Evolutionary conservation across 2,888 invertebrate species (phyloP), one percentile per base, ranked within the genome.

Genomic region (Drosophila austrosaltans): DNA sequence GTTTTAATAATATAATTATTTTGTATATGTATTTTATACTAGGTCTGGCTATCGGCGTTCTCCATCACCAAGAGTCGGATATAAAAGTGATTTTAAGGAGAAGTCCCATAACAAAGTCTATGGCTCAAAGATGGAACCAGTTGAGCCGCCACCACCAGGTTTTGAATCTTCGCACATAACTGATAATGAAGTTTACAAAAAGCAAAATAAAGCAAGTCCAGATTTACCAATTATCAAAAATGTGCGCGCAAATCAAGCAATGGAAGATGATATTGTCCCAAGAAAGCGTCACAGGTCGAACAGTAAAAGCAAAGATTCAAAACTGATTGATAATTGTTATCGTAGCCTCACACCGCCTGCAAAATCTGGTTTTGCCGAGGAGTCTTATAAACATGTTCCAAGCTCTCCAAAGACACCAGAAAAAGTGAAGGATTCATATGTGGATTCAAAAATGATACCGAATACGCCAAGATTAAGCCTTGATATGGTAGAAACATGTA

Each of bases 121-220:
- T 56, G 71, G 60, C 22, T 57, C 71, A 16, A 80, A 79, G 59
- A 25, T 53, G 56, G 85, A 86, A 22, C 69, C 73, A 6, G 36
- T 82, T 40, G 86, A 87, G 66, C 90, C 91, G 0, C 90, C 90
- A 1, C 90, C 90, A 6, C 90, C 90, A 12, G 90, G 90, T 0
- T 91, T 90, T 66, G 90, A 91, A 67, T 64, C 79, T 0, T 66
- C 85, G 57, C 80, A 78, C 64, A 53, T 76, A 61, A 28, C 69
- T 10, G 86, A 83, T n/a, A 76, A 76, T 53, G 77, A 78, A 22
- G 72, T 63, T 12, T 63, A 75, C 16, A 63, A 48, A 48, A 67
- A 70, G 32, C 54, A 67, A 32, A 71, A 65, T 53, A 63, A 65
- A 59, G 39, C 22, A 7, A 42, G 59, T 42, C 59, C 59, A 25